Conservation (phyloP, 2,888 invertebrate genomes). For the Limnephilus lunatus region DNA sequence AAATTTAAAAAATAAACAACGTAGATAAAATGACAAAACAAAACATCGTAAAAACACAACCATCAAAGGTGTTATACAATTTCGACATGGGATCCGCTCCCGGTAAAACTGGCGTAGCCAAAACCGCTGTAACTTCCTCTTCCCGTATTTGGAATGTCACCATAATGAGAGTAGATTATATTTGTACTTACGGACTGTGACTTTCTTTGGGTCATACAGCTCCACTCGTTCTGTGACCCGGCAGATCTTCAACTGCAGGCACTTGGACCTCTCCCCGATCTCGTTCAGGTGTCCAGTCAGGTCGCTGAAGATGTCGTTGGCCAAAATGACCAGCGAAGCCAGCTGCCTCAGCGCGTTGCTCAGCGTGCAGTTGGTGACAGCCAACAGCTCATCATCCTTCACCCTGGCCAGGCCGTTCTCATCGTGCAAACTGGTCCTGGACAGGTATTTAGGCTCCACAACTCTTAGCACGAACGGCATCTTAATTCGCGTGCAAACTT, state of each 20-base stretch:
- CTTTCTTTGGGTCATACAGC: constrained; percentile 90
- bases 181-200: constrained; percentile 93
- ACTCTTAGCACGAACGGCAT: constrained; percentile 94
- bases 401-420: constrained; percentile 79
- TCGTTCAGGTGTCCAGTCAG: constrained; percentile 85
- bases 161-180: background rate
- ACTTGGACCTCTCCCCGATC: constrained; percentile 85
- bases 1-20: too few relatives aligned
- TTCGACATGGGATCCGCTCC: too few relatives aligned
- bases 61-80: too few relatives aligned
- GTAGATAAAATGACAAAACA: too few relatives aligned
- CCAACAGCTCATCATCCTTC: constrained; percentile 87
- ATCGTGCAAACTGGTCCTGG: constrained; percentile 81
- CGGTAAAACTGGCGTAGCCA: too few relatives aligned
- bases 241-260: constrained; percentile 83
- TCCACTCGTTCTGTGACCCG: constrained; percentile 84
- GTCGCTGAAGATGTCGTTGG: constrained; percentile 91
- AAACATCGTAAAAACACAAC: too few relatives aligned
- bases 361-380: constrained; percentile 91
- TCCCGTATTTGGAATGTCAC: too few relatives aligned
- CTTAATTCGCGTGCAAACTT: constrained; percentile 69
- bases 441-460: constrained; percentile 88
- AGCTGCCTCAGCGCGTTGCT: constrained; percentile 91
- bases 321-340: constrained; percentile 88
- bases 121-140: too few relatives aligned